Evolutionary conservation across 2,797 vertebrate genomes (phyloP), one percentile per base, ranked within the genome.

Genomic region (Hippopotamyrus pictus): DNA sequence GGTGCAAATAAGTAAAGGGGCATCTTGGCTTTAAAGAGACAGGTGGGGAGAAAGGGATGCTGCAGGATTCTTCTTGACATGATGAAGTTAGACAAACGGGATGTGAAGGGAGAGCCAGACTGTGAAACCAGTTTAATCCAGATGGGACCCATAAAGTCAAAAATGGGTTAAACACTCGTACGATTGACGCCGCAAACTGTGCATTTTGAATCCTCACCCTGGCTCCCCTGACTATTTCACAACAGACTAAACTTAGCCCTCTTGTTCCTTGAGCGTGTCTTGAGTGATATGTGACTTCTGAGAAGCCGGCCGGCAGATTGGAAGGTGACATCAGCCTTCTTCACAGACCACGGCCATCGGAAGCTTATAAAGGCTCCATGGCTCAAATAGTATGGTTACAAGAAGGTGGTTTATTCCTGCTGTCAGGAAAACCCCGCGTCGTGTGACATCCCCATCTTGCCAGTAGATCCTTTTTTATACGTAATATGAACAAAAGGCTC

Each of bases 171-270:
- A 91, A 88, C 90, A 88, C 51, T 89, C 29, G 88, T 92, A 90
- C 92, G 88, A 93, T 90, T 73, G 88, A 89, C 51, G 48, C 41
- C 69, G n/a, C 25, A 90, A 65, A 22, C 44, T 85, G 44, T 22
- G 41, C 88, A 22, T 76, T 82, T 44, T n/a, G 25, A 79, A 7
- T 14, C 37, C 17, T 73, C 29, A 73, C 12, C 65, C 29, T 44
- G 73, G 37, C n/a, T 82, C 33, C 17, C 33, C 50, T 19, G 29
- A 57, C 51, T 57, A 22, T 41, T 53, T 41, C 73, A 53, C 9
- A 57, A 84, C 44, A 22, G 9, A 22, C 46, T 25, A 48, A 41
- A 14, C 44, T 46, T 46, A 46, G n/a, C 17, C 54, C 19, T 46
- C 25, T 46, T 59, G 14, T 62, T 44, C 54, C 41, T 65, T 65